These are phyloP conservation scores for Syrista parreyssii DNA, from an alignment of 2,888 invertebrate genomes.

Conservation along the genomic window DNA sequence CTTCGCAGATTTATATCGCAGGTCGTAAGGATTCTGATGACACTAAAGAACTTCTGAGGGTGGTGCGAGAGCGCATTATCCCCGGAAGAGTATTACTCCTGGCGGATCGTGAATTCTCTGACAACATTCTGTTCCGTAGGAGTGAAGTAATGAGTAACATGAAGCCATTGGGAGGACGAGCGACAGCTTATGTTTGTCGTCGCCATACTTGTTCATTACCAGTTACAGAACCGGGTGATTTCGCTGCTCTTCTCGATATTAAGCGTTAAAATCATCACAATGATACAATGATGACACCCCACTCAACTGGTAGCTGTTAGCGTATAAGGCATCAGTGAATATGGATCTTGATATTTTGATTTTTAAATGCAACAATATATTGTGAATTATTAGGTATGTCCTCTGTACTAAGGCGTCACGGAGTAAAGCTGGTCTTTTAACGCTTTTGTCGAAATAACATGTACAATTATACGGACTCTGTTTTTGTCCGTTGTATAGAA, in stretches of 20 bases:
- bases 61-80: conserved; percentile 74
- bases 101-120: conserved; percentile 69
- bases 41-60: conserved; percentile 75
- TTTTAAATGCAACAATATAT: too few relatives aligned
- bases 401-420: background rate
- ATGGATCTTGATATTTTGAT: too few relatives aligned
- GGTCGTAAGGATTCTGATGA: conserved; percentile 75
- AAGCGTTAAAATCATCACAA: background rate
- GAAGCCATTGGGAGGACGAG: conserved; percentile 71
- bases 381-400: background rate
- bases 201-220: conserved; percentile 82
- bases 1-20: conserved; percentile 74
- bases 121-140: conserved; percentile 61
- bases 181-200: conserved; percentile 83
- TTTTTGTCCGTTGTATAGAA: background rate
- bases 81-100: conserved; percentile 78
- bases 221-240: conserved; percentile 75
- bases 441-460: background rate
- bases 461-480: background rate
- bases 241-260: conserved; percentile 72
- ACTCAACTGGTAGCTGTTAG: background rate
- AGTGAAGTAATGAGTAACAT: conserved; percentile 69
- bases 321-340: too few relatives aligned
- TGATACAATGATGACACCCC: background rate
- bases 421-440: background rate